A percentile compares a stretch with the other conserved stretches of the same genome.
These are phyloP conservation scores for Nylanderia fulva DNA, from an alignment of 1,140 invertebrate species.

Conservation along the genomic window DNA sequence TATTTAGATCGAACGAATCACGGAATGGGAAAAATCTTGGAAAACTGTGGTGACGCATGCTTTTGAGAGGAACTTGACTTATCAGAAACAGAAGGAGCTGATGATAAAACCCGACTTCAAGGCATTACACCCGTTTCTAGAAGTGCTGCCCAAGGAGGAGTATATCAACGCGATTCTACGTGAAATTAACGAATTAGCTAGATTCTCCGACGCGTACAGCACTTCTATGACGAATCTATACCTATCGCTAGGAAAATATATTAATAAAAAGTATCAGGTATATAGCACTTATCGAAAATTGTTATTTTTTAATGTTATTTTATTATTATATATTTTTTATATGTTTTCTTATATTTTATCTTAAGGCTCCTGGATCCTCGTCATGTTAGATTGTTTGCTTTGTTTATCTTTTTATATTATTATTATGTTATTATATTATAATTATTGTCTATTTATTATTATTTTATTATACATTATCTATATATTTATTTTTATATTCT, in stretches of 20 bases:
- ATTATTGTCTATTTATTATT: too few species aligned
- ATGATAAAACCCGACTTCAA: conserved; percentile 83
- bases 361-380: too few species aligned
- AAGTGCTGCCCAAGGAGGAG: conserved; percentile 88
- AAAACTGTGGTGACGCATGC: conserved; percentile 87
- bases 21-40: conserved; percentile 90
- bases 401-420: too few species aligned
- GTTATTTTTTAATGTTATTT: not conserved
- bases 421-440: too few species aligned
- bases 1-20: conserved; percentile 86
- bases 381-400: too few species aligned
- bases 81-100: conserved; percentile 86
- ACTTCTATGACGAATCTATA: conserved; percentile 89
- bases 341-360: not conserved
- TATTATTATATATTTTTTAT: conserved; percentile 33
- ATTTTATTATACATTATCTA: too few species aligned
- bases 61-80: conserved; percentile 89
- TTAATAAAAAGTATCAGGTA: conserved; percentile 85
- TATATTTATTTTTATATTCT: not conserved
- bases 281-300: not conserved
- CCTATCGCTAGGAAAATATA: conserved; percentile 89
- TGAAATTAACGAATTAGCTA: conserved; percentile 90
- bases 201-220: conserved; percentile 93
- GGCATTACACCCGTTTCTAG: conserved; percentile 92
- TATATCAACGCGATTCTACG: conserved; percentile 89